phyloP scores from a whole-genome alignment of 2,888 invertebrate species.

The Tipula unca region DNA sequence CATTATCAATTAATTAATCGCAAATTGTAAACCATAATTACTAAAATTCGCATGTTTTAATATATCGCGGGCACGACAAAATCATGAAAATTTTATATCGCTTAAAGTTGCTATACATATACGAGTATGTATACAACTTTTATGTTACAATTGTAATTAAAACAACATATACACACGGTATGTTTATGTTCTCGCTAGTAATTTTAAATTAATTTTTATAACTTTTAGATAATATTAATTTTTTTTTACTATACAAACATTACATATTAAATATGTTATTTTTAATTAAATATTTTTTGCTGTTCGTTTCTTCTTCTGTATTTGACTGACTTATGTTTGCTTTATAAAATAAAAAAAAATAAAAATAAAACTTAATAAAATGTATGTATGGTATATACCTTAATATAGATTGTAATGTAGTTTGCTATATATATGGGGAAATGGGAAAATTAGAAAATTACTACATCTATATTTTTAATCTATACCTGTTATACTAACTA shows the following conservation, averaged over 20 bases:
- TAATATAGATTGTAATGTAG: neutral
- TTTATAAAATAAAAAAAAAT: neutral
- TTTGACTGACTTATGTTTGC: neutral
- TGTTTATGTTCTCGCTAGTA: neutral
- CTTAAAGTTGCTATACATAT: too few species aligned
- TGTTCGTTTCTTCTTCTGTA: neutral
- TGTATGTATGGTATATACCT: too few species aligned
- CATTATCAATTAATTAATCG: too few species aligned
- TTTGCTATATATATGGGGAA: neutral
- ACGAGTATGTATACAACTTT: neutral
- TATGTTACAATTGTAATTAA: neutral
- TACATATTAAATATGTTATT: neutral
- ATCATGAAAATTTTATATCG: too few species aligned
- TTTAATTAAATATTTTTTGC: conserved; percentile 8
- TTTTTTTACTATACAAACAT: neutral
- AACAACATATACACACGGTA: neutral
- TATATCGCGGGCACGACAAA: too few species aligned
- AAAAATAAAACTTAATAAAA: too few species aligned
- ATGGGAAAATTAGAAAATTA: neutral
- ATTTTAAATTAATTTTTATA: neutral
- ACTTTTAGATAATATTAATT: neutral
- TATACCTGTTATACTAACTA: neutral
- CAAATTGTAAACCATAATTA: too few species aligned
- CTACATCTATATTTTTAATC: neutral
- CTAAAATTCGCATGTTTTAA: too few species aligned